Evolutionary conservation across 2,113 vertebrate species (phyloP).

Genomic region (Thymallus thymallus): DNA sequence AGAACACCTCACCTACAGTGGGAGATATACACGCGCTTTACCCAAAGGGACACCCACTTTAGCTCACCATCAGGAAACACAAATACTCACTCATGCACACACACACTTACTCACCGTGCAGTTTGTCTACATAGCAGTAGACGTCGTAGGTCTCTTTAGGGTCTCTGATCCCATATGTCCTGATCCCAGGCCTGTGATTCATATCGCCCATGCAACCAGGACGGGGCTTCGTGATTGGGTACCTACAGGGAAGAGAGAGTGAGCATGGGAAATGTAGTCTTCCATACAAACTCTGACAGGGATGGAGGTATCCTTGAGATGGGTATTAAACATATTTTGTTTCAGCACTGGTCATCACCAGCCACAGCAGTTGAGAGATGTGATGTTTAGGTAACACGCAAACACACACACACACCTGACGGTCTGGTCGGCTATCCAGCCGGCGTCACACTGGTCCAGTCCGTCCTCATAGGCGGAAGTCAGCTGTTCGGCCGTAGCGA

Average conservation of each 20-base stretch:
- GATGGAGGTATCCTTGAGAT: background rate
- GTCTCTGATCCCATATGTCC: constrained; percentile 84
- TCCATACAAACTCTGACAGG: background rate
- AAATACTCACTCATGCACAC: background rate
- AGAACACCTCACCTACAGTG: constrained; percentile 84
- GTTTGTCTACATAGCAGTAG: constrained; percentile 86
- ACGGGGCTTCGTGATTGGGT: constrained; percentile 85
- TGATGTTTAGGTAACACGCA: background rate
- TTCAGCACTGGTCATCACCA: background rate
- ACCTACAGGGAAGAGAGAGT: constrained; percentile 68
- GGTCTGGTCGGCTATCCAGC: constrained; percentile 89
- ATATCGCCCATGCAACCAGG: constrained; percentile 86
- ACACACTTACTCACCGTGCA: constrained; percentile 78
- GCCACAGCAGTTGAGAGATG: background rate
- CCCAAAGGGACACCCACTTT: background rate
- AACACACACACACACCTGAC: constrained; percentile 72
- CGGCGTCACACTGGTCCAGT: constrained; percentile 92
- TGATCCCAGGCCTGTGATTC: constrained; percentile 81
- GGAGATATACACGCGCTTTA: constrained; percentile 12
- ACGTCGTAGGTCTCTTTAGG: constrained; percentile 86
- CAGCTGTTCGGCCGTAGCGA: constrained; percentile 86
- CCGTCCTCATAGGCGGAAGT: constrained; percentile 88
- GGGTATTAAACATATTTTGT: background rate
- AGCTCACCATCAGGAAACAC: background rate
- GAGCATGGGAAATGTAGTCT: background rate